Evolutionary conservation across 1,140 invertebrate species (phyloP).

Genomic region (Sarcophaga bullata): DNA sequence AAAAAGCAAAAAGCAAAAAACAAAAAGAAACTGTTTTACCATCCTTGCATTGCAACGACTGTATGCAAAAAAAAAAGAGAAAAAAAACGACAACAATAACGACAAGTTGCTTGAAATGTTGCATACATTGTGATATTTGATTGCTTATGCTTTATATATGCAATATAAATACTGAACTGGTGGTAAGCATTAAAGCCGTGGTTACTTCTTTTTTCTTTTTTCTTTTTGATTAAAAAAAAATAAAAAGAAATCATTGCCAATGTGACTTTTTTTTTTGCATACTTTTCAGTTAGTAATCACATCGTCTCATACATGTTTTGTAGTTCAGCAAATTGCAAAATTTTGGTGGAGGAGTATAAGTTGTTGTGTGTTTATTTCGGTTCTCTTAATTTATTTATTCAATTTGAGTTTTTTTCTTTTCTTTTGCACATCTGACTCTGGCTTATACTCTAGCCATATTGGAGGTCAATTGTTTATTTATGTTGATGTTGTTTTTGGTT

Average conservation of each 20-base stretch:
- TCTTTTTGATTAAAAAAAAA: not conserved
- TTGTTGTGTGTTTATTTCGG: not conserved
- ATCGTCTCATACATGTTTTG: not conserved
- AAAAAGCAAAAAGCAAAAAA: not conserved
- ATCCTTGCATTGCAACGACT: not conserved
- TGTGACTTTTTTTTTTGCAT: no score
- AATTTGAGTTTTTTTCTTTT: not conserved
- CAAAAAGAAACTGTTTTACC: not conserved
- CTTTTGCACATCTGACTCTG: not conserved
- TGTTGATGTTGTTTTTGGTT: not conserved
- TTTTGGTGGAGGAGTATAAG: not conserved
- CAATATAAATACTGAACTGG: not conserved
- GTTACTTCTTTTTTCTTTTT: no score
- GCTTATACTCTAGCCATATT: no score
- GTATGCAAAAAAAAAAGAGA: slow-evolving; percentile 15
- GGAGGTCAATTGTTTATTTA: no score
- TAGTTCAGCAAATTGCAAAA: not conserved
- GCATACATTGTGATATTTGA: slow-evolving; percentile 30
- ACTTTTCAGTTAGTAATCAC: no score
- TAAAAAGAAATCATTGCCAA: no score
- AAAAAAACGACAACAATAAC: not conserved
- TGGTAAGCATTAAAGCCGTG: no score
- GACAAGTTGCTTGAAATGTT: slow-evolving; percentile 38
- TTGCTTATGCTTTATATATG: not conserved
- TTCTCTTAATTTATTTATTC: slow-evolving; percentile 10